These are phyloP conservation scores for Calycopis cecrops DNA, from an alignment of 1,140 invertebrate species.

Conservation along the genomic window DNA sequence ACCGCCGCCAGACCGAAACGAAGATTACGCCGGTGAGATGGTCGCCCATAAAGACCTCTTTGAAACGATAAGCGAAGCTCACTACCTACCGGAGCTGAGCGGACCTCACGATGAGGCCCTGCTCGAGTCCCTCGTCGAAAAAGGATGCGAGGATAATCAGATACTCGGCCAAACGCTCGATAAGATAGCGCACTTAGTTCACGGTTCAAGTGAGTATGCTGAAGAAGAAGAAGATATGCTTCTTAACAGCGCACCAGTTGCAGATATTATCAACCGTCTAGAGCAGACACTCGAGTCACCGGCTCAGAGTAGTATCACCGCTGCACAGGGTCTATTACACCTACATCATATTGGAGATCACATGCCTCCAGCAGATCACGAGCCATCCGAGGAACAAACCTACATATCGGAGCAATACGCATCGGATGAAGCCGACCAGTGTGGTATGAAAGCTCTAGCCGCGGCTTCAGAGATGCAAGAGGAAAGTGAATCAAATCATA, in stretches of 20 bases:
- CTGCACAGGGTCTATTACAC: slow-evolving; percentile 61
- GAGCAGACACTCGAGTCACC: slow-evolving; percentile 74
- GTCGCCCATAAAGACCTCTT: slow-evolving; percentile 67
- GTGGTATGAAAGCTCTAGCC: slow-evolving; percentile 39
- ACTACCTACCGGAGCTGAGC: slow-evolving; percentile 71
- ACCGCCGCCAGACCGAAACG: slow-evolving; percentile 36
- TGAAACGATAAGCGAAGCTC: slow-evolving; percentile 69
- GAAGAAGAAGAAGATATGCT: slow-evolving; percentile 78
- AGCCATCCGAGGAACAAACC: slow-evolving; percentile 33
- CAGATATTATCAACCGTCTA: slow-evolving; percentile 76
- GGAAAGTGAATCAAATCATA: slow-evolving; percentile 38
- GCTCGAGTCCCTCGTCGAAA: slow-evolving; percentile 76
- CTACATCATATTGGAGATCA: slow-evolving; percentile 72
- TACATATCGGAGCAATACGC: slow-evolving; percentile 50
- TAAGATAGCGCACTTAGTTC: slow-evolving; percentile 62
- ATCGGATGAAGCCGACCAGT: slow-evolving; percentile 37
- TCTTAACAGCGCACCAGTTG: slow-evolving; percentile 67
- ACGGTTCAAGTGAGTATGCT: slow-evolving; percentile 68
- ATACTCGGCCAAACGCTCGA: slow-evolving; percentile 67
- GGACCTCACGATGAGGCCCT: slow-evolving; percentile 75
- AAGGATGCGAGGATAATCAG: slow-evolving; percentile 77
- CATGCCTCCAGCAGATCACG: slow-evolving; percentile 39
- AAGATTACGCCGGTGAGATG: slow-evolving; percentile 52
- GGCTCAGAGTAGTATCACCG: slow-evolving; percentile 61
- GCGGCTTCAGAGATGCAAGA: slow-evolving; percentile 36